Base-by-base conservation (phyloP, 2,888 invertebrate species). In the Andricus curvator region DNA sequence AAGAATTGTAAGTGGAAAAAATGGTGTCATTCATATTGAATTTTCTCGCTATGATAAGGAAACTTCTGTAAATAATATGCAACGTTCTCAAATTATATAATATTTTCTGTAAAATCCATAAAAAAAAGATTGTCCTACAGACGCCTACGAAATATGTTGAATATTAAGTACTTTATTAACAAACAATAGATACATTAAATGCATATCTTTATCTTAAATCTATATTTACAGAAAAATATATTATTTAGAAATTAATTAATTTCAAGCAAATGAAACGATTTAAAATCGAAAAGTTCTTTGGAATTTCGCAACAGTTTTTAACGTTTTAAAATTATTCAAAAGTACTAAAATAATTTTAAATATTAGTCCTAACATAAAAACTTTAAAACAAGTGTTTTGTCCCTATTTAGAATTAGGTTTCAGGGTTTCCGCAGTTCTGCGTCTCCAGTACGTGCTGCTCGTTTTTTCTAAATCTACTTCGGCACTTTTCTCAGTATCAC, bases 401-500 rank as follows among this genome's bases (percentile, higher is more conserved):
- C 11, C 33, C 5, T 70, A 51, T 13, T 70, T 51, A 51, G 11
- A 70, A 70, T 70, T 70, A 8, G 70, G 70, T 51, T 70, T 70
- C 20, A 70, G n/a, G 20, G 25, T 70, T 70, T 70, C 51, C 9
- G 70, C 51, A 70, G 70, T 51, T 70, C 48, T 70, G 25, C 51
- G 70, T 70, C 70, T 48, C 56, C 74, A 74, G 51, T 74, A n/a
- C 2, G 56, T 74, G 37, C n/a, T 74, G 22, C 51, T 29, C 51
- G 22, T 56, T 80, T 66, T 80, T 41, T 29, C 22, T 9, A 29
- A 70, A 29, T 44, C 68, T 11, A 60, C 64, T 15, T 70, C 37
- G 4, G 17, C 29, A 78, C 15, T 60, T 62, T 77, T 37, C 6
- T 76, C 20, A 56, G 0, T 41, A 37, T 62, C 33, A 62, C 20